Evolutionary conservation across 2,797 vertebrate species (phyloP).

Genomic region (Manis pentadactyla): DNA sequence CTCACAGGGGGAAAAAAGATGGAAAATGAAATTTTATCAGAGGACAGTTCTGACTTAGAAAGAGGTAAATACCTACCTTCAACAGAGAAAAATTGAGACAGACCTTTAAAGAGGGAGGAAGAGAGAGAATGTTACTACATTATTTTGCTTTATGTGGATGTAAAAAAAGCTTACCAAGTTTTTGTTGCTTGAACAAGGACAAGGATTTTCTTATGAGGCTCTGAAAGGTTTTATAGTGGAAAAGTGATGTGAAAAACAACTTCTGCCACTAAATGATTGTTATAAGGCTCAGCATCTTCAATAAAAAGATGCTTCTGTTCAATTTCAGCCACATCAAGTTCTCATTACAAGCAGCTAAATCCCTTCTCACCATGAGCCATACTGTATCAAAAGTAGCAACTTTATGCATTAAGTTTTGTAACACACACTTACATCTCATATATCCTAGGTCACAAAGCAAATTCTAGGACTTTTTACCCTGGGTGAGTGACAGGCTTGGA

Average conservation of each 20-base stretch:
- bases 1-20: not conserved
- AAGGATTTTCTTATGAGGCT: constrained; percentile 55
- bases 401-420: constrained; percentile 57
- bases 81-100: not conserved
- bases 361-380: constrained; percentile 56
- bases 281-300: constrained; percentile 73
- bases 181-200: constrained; percentile 48
- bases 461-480: constrained; percentile 41
- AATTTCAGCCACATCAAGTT: constrained; percentile 69
- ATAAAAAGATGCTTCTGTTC: constrained; percentile 70
- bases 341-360: constrained; percentile 70
- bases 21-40: constrained; percentile 42
- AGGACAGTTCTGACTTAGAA: not conserved
- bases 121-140: not conserved
- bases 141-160: constrained; percentile 45
- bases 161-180: constrained; percentile 2
- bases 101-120: not conserved
- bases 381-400: constrained; percentile 58
- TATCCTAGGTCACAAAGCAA: constrained; percentile 61
- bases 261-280: constrained; percentile 62
- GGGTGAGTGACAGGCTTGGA: constrained; percentile 7
- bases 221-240: constrained; percentile 60
- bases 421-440: constrained; percentile 28
- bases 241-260: constrained; percentile 58
- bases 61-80: not conserved